Percentiles rank a stretch among this genome's conserved stretches.
Conservation (phyloP, 2,113 vertebrate species). For the Lagopus leucura region DNA sequence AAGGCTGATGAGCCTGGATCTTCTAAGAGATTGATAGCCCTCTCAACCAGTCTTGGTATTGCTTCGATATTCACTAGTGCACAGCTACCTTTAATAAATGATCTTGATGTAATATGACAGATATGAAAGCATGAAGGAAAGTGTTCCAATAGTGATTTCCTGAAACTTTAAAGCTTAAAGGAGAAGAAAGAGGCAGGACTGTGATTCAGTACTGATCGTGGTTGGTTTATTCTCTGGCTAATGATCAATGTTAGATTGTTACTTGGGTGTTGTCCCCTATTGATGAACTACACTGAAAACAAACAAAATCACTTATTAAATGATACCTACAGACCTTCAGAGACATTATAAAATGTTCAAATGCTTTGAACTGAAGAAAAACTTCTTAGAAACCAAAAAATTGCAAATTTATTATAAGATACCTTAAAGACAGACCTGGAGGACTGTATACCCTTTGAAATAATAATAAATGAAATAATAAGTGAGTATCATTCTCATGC, state of each 20-base stretch:
- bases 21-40: neutral
- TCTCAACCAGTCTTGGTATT: neutral
- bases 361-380: neutral
- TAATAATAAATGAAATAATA: neutral
- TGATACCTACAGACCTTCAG: neutral
- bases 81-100: neutral
- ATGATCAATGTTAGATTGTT: neutral
- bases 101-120: constrained; percentile 49
- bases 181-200: neutral
- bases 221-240: neutral
- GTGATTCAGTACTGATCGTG: neutral
- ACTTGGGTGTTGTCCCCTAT: neutral
- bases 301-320: neutral
- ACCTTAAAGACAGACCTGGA: neutral
- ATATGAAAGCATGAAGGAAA: constrained; percentile 20
- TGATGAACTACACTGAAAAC: neutral
- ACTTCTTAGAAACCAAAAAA: neutral
- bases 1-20: neutral
- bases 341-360: neutral
- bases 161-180: constrained; percentile 34
- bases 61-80: constrained; percentile 19
- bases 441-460: too few species aligned
- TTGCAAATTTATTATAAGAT: neutral
- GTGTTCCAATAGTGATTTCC: constrained; percentile 1
- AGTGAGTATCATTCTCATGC: neutral